These are phyloP conservation scores for Napeogenes sylphis DNA, from an alignment of 2,888 invertebrate species.

Conservation along the genomic window DNA sequence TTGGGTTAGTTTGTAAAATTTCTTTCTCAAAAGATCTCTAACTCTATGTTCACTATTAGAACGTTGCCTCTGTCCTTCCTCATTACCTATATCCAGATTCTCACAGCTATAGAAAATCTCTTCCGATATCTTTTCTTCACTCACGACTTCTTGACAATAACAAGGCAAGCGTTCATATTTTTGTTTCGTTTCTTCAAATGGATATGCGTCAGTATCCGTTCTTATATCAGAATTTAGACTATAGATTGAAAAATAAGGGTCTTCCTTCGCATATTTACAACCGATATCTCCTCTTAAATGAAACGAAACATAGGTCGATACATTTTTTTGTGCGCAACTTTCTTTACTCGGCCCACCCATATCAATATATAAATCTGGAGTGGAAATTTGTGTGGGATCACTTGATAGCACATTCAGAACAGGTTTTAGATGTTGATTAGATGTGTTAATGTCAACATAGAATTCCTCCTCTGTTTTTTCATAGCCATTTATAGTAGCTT, in stretches of 20 bases:
- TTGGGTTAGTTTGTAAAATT: conserved; percentile 47
- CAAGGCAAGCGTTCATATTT: conserved; percentile 47
- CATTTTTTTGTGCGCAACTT: not conserved
- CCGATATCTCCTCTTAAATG: conserved; percentile 51
- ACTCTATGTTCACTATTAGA: conserved; percentile 13
- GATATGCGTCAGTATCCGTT: conserved; percentile 37
- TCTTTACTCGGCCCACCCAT: conserved; percentile 16
- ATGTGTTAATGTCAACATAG: conserved; percentile 15
- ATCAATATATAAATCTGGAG: not conserved
- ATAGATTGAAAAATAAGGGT: conserved; percentile 46
- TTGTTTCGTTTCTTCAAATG: conserved; percentile 49
- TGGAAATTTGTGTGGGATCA: not conserved
- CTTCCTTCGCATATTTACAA: conserved; percentile 44
- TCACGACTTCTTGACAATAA: conserved; percentile 41
- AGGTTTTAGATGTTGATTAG: not conserved
- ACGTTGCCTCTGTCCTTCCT: conserved; percentile 5
- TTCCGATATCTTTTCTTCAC: conserved; percentile 17
- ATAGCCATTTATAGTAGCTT: conserved; percentile 28
- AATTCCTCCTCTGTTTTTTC: conserved; percentile 10
- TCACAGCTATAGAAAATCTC: conserved; percentile 48
- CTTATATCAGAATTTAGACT: conserved; percentile 42
- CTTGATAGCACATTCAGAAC: not conserved
- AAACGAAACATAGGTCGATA: conserved; percentile 16
- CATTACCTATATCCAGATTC: conserved; percentile 15
- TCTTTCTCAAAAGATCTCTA: conserved; percentile 43